Base-by-base conservation (phyloP, 2,113 vertebrate genomes). In the Rostratula benghalensis region DNA sequence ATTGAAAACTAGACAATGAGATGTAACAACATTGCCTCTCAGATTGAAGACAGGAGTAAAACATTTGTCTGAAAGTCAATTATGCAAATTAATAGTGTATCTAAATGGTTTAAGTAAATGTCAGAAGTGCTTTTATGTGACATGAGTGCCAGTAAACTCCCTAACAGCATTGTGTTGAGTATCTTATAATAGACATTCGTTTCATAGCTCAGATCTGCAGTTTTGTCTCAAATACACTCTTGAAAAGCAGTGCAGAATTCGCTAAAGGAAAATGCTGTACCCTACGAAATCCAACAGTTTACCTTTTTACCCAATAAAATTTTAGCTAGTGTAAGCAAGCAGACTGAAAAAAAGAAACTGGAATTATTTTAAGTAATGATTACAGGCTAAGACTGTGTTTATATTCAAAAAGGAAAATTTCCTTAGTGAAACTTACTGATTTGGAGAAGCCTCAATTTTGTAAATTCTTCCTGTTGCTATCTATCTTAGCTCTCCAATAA, bases 211-310 rank as follows among this genome's bases (percentile, higher is more conserved):
- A 2, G 23, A 83, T 54, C 69, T 59, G 31, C 45, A 80, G 5
- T 80, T 81, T 84, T 16, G 3, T 41, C 79, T 83, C 22, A 87
- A 64, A 60, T 35, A 39, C 0, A 0, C 24, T 76, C 53, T 45
- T 54, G 39, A 73, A 69, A 94, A 74, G 11, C 28, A 48, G 0
- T 39, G 27, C 51, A 89, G 77, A 94, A 63, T 14, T 78, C 17
- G 24, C 43, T 71, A n/a, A 64, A 92, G 69, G 39, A 94, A 87
- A 89, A 89, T 45, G 15, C 30, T 76, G 19, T 33, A 70, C 37
- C 61, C 91, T 83, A 60, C 56, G 84, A 92, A 87, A 91, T 74
- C n/a, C 71, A 88, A 86, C 70, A 89, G 64, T 95, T 95, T 67
- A 75, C 28, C 41, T 54, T 68, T 90, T 51, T 17, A 85, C 17